These are phyloP conservation scores for Eclectus roratus DNA, from an alignment of 2,113 vertebrate genomes.

Conservation along the genomic window DNA sequence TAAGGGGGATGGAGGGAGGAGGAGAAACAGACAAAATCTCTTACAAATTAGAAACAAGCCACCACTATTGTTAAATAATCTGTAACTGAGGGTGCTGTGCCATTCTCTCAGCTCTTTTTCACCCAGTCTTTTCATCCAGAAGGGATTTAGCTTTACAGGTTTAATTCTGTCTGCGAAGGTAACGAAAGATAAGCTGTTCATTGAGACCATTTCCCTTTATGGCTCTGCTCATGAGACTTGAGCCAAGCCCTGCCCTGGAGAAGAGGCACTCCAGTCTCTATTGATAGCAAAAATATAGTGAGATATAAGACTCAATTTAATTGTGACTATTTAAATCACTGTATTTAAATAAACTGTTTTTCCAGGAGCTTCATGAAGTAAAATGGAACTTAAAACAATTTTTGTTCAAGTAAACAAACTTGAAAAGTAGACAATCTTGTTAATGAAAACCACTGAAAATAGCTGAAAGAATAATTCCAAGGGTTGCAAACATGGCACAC, in stretches of 20 bases:
- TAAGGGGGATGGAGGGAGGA: not conserved
- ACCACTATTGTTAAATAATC: not conserved
- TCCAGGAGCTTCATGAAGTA: conserved; percentile 43
- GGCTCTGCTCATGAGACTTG: not conserved
- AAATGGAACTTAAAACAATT: conserved; percentile 64
- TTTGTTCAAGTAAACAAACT: conserved; percentile 65
- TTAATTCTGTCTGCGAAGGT: not conserved
- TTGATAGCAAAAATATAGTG: not conserved
- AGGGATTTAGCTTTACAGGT: not conserved
- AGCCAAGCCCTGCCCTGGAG: not conserved
- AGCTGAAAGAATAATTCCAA: conserved; percentile 51
- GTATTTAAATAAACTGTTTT: conserved; percentile 60
- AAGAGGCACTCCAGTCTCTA: not conserved
- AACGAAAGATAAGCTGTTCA: not conserved
- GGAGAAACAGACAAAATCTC: accelerated
- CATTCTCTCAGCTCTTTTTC: not conserved
- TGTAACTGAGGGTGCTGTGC: not conserved
- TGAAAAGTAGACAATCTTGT: conserved; percentile 60
- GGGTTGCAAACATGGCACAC: conserved; percentile 24
- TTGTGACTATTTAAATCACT: conserved; percentile 60
- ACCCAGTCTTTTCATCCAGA: not conserved
- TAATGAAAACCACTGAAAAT: conserved; percentile 66
- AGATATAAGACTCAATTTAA: conserved; percentile 52
- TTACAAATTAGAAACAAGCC: not conserved
- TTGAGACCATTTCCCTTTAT: not conserved